Evolutionary conservation across 2,797 vertebrate genomes (phyloP).

Genomic region (Hylomyscus alleni): DNA sequence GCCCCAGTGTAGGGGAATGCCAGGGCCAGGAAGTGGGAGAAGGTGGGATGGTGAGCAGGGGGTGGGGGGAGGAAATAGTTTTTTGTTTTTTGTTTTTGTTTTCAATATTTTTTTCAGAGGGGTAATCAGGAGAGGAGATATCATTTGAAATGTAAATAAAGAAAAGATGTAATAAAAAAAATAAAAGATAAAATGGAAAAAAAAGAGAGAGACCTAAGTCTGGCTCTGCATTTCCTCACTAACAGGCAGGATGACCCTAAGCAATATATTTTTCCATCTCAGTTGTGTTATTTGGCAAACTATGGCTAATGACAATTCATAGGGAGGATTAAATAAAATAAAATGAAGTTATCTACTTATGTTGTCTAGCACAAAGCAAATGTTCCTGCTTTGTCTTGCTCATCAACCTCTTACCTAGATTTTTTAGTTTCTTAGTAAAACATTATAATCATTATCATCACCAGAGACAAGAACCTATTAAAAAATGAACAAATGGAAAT

Average conservation of each 20-base stretch:
- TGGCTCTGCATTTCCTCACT: neutral
- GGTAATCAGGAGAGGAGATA: too few species aligned
- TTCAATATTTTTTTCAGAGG: too few species aligned
- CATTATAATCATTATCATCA: neutral
- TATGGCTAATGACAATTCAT: constrained; percentile 35
- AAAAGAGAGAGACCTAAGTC: too few species aligned
- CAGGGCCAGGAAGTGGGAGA: too few species aligned
- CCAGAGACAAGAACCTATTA: constrained; percentile 37
- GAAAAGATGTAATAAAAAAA: too few species aligned
- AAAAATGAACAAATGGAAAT: neutral
- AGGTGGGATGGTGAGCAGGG: too few species aligned
- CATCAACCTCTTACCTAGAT: neutral
- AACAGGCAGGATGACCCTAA: neutral
- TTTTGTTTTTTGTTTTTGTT: too few species aligned
- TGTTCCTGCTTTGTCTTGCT: constrained; percentile 42
- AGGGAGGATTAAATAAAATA: constrained; percentile 21
- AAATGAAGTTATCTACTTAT: constrained; percentile 2
- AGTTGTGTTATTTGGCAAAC: constrained; percentile 58
- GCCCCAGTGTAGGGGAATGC: too few species aligned
- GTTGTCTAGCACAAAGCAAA: constrained; percentile 25
- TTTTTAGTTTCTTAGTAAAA: constrained; percentile 38
- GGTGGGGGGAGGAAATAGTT: too few species aligned
- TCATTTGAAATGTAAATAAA: too few species aligned
- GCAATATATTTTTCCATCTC: neutral
- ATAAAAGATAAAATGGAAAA: too few species aligned